Percentiles rank a stretch among this genome's conserved stretches.
phyloP scores from a whole-genome alignment of 2,797 vertebrate genomes.

The Potorous gilbertii region DNA sequence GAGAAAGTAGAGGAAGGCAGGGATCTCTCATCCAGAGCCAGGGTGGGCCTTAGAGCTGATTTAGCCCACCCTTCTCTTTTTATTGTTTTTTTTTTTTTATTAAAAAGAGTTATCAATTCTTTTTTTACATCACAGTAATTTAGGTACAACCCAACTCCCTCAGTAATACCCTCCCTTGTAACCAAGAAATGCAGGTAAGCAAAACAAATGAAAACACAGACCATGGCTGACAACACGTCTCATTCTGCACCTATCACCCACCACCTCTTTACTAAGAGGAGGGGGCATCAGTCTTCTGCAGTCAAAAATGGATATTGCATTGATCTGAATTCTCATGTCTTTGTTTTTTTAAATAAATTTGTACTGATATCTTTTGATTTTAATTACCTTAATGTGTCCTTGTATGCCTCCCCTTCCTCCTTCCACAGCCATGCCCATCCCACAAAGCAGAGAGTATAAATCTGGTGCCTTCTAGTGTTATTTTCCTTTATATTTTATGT shows the following conservation, averaged over 20 bases:
- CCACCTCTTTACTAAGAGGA: neutral
- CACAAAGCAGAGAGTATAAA: too few species aligned
- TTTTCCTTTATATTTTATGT: too few species aligned
- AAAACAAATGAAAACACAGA: neutral
- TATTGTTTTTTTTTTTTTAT: neutral
- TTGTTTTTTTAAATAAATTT: neutral
- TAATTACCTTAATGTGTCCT: neutral
- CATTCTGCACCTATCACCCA: neutral
- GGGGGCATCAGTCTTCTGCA: neutral
- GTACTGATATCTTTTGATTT: neutral
- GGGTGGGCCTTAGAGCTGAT: neutral
- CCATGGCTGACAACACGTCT: neutral
- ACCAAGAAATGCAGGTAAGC: neutral
- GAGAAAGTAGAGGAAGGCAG: neutral
- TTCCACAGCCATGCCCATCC: too few species aligned
- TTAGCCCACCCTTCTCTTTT: neutral
- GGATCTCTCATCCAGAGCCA: neutral
- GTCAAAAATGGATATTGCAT: neutral
- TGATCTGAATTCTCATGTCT: neutral
- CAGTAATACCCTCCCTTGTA: neutral
- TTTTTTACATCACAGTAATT: neutral
- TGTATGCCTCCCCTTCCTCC: too few species aligned
- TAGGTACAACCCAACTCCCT: neutral
- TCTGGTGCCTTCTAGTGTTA: too few species aligned
- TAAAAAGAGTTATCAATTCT: neutral